Percentiles rank a stretch among this genome's conserved stretches.
Conservation (phyloP, 2,113 vertebrate species). For the Natator depressus region DNA sequence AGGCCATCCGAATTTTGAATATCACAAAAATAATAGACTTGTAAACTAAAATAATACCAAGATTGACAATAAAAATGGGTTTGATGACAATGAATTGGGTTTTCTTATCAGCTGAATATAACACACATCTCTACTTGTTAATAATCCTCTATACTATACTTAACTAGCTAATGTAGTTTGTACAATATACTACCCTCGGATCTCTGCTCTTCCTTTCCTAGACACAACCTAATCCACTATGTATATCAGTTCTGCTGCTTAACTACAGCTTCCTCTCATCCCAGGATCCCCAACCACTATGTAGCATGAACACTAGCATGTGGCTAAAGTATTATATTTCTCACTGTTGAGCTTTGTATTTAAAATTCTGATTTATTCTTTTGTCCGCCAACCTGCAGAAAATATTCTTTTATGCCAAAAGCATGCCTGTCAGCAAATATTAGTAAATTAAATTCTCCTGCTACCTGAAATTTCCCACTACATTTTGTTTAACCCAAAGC, state of each 20-base stretch:
- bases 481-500: conserved; percentile 17
- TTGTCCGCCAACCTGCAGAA: neutral
- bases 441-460: neutral
- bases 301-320: conserved; percentile 44
- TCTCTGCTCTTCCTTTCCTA: neutral
- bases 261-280: conserved; percentile 75
- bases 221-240: neutral
- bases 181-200: neutral
- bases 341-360: conserved; percentile 63
- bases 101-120: neutral
- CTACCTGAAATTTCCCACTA: neutral
- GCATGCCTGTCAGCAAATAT: neutral
- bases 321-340: conserved; percentile 52
- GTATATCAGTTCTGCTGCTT: conserved; percentile 51
- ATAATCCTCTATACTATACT: neutral
- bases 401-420: neutral
- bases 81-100: neutral
- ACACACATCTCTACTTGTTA: neutral
- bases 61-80: conserved; percentile 9
- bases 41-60: neutral
- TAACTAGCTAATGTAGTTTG: neutral
- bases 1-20: neutral
- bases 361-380: conserved; percentile 35
- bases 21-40: neutral
- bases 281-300: conserved; percentile 73